Percentiles rank a stretch among this genome's conserved stretches.
Conservation (phyloP, 2,113 vertebrate genomes). For the Corythaixoides concolor region DNA sequence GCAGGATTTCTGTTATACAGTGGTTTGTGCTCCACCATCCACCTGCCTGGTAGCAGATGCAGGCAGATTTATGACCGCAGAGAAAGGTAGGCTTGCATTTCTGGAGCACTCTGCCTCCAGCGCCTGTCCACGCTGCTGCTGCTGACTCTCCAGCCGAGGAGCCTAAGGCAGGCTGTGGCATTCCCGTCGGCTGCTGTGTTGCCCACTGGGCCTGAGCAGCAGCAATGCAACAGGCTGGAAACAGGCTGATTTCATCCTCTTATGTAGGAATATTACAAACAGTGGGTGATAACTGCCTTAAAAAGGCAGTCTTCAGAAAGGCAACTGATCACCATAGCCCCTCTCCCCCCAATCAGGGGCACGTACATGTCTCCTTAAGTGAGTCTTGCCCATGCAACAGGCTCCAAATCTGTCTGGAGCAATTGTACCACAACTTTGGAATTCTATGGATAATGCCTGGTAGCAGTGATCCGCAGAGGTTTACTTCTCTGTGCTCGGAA, state of each 20-base stretch:
- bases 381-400: neutral
- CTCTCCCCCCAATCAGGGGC: neutral
- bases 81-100: neutral
- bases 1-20: neutral
- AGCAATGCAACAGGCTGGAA: neutral
- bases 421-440: neutral
- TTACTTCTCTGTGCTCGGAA: neutral
- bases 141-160: neutral
- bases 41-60: neutral
- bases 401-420: neutral
- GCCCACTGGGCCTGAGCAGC: neutral
- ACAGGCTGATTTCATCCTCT: neutral
- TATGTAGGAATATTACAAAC: neutral
- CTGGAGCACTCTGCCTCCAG: neutral
- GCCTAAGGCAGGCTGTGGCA: neutral
- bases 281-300: neutral
- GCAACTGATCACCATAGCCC: neutral
- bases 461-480: neutral
- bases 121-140: neutral
- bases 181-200: rapidly evolving
- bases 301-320: neutral
- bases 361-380: rapidly evolving
- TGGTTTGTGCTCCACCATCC: neutral
- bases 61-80: neutral
- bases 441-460: neutral